phyloP scores from a whole-genome alignment of 2,113 vertebrate species.

The Neolamprologus ventralis region DNA sequence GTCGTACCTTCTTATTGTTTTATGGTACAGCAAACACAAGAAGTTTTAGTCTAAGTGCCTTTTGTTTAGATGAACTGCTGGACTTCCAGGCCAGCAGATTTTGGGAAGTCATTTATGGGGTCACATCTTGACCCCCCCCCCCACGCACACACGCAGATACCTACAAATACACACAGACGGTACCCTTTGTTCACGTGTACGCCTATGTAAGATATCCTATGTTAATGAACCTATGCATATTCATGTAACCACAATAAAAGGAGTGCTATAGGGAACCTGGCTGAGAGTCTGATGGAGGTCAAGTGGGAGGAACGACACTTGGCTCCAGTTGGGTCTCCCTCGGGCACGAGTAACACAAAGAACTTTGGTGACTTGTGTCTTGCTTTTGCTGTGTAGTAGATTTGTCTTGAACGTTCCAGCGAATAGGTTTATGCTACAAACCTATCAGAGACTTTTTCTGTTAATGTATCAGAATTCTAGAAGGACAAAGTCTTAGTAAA shows the following conservation, averaged over 20 bases:
- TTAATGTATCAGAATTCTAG: background rate
- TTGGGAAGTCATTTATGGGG: background rate
- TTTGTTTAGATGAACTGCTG: too few species aligned
- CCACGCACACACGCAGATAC: background rate
- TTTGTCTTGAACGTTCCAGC: too few species aligned
- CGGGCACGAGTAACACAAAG: rapidly evolving
- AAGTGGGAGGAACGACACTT: background rate
- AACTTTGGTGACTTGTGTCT: background rate
- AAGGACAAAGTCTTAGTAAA: background rate
- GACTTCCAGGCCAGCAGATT: background rate
- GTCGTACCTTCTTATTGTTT: too few species aligned
- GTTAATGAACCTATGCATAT: rapidly evolving
- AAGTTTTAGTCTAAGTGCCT: too few species aligned
- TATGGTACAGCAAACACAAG: too few species aligned
- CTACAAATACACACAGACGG: background rate
- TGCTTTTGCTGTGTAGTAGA: background rate
- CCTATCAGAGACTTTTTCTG: background rate
- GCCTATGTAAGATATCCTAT: background rate
- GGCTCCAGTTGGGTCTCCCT: background rate
- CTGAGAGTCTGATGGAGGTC: background rate
- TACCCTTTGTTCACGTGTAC: background rate
- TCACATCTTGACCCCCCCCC: background rate
- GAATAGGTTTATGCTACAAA: background rate
- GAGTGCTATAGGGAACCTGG: background rate
- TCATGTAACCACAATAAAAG: background rate